Base-by-base conservation (phyloP, 2,113 vertebrate genomes). In the Tychaedon coryphoeus region DNA sequence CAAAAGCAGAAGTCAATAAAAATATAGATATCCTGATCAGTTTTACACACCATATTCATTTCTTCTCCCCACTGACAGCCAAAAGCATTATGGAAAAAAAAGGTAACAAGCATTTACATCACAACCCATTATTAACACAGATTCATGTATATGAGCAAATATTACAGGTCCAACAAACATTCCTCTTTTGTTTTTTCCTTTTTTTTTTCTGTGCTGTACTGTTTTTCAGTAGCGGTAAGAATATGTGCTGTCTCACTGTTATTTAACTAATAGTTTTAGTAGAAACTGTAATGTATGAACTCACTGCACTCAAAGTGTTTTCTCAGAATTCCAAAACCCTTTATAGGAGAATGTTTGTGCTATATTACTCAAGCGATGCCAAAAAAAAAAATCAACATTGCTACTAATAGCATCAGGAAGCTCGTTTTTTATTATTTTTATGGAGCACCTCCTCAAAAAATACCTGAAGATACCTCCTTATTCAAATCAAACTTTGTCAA, bases 1-100 rank as follows among this genome's bases (percentile, higher is more conserved):
- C 91, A 97, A 97, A 97, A 95, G 94, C 95, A 77, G 31, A 95
- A 93, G 75, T 97, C 90, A 92, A 95, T 97, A 96, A 97, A 97
- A 97, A 96, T 97, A 97, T 86, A 97, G 86, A 88, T 93, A 96
- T 92, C 95, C 95, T 95, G 82, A 90, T 88, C 90, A 92, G 82
- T 95, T 90, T 95, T 92, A 96, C 93, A 96, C 75, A 94, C 64
- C 82, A 88, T 1, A 38, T 73, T 88, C 5, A 64, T 90, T 93
- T 94, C 65, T 89, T 71, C 73, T 77, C 70, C 76, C 85, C 76
- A 95, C 92, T 93, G 93, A 94, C 82, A 94, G 82, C 92, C 64
- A 95, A 95, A 96, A 96, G 60, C 86, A 88, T 90, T 7, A 88
- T 88, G 47, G 62, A 79, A 92, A 89, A 86, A 54, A 57, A 48